Evolutionary conservation across 2,113 vertebrate genomes (phyloP).

Genomic region (Trogon surrucura): DNA sequence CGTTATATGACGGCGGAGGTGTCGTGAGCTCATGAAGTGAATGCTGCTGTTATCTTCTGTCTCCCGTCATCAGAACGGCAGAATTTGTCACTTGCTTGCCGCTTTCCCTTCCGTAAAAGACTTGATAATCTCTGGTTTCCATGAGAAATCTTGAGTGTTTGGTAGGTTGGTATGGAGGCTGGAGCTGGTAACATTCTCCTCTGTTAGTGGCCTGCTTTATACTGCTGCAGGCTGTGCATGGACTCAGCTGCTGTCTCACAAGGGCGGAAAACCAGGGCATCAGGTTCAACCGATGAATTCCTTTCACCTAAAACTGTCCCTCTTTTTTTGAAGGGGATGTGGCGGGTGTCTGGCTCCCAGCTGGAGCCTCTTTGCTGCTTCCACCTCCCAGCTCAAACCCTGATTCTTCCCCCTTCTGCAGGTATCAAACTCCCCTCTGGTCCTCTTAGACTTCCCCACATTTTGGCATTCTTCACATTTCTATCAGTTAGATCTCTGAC

Average conservation of each 20-base stretch:
- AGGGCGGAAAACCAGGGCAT: not conserved
- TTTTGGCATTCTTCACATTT: not conserved
- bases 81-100: not conserved
- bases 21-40: fast-evolving
- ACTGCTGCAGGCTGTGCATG: not conserved
- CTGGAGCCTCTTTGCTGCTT: not conserved
- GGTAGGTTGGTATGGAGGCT: not conserved
- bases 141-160: not conserved
- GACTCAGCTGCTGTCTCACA: not conserved
- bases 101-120: not conserved
- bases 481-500: not conserved
- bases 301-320: not conserved
- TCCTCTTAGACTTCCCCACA: fast-evolving
- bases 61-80: fast-evolving
- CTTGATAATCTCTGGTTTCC: not conserved
- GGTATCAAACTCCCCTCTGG: not conserved
- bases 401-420: not conserved
- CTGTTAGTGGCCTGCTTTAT: not conserved
- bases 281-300: not conserved
- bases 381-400: not conserved
- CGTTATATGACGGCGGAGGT: not conserved
- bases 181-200: not conserved
- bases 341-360: not conserved
- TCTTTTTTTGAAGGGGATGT: not conserved
- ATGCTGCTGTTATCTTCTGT: not conserved